Evolutionary conservation across 2,113 vertebrate species (phyloP).

Genomic region (Gasterosteus nipponicus): DNA sequence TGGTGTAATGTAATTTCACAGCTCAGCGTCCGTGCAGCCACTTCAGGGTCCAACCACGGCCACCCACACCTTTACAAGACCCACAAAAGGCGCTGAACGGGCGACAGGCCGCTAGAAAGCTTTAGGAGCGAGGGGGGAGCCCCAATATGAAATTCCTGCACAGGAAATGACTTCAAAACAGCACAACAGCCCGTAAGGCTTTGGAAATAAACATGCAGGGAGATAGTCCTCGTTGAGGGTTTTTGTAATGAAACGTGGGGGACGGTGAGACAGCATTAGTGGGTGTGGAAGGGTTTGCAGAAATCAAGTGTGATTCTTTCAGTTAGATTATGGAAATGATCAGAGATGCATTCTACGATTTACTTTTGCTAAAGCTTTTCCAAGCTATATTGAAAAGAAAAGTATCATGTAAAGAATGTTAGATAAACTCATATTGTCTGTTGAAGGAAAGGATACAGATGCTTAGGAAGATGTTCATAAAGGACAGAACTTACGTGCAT

Average conservation of each 20-base stretch:
- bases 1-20: constrained; percentile 75
- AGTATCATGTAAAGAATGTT: constrained; percentile 11
- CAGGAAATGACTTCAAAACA: constrained; percentile 69
- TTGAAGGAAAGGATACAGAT: neutral
- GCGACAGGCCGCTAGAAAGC: constrained; percentile 51
- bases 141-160: constrained; percentile 63
- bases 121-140: constrained; percentile 60
- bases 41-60: constrained; percentile 63
- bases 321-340: constrained; percentile 50
- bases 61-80: constrained; percentile 71
- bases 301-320: constrained; percentile 29
- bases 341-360: constrained; percentile 36
- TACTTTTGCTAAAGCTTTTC: constrained; percentile 33
- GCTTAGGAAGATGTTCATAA: constrained; percentile 1
- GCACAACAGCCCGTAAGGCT: constrained; percentile 50
- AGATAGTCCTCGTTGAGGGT: constrained; percentile 45
- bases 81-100: constrained; percentile 67
- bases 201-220: constrained; percentile 56
- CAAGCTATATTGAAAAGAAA: constrained; percentile 34
- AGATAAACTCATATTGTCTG: neutral
- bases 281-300: constrained; percentile 25
- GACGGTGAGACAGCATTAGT: constrained; percentile 16
- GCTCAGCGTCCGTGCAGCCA: constrained; percentile 66
- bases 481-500: neutral
- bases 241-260: constrained; percentile 32